Conservation (phyloP, 2,888 invertebrate species). For the Melanostoma mellinum region DNA sequence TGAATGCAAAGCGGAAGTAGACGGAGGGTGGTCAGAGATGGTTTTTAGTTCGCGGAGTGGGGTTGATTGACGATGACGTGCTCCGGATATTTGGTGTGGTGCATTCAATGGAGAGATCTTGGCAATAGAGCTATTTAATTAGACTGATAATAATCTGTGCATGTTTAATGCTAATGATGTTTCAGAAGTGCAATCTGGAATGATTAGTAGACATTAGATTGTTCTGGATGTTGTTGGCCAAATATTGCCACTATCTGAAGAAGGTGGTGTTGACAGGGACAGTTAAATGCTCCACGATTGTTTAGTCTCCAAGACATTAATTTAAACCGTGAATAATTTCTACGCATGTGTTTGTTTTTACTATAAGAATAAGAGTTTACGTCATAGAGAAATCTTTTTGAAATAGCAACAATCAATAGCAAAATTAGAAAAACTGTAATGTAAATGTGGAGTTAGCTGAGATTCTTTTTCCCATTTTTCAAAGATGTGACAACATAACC, state of each 20-base stretch:
- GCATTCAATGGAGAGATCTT: slow-evolving; percentile 12
- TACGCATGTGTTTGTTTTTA: no score
- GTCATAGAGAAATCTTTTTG: no score
- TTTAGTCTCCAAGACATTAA: no score
- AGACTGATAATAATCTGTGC: slow-evolving; percentile 47
- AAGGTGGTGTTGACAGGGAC: slow-evolving; percentile 7
- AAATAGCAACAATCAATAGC: no score
- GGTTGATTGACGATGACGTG: slow-evolving; percentile 22
- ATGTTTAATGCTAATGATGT: slow-evolving; percentile 31
- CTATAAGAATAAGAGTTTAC: no score
- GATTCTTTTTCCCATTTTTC: no score
- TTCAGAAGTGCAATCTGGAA: slow-evolving; percentile 25
- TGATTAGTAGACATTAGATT: slow-evolving; percentile 30
- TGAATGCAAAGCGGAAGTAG: slow-evolving; percentile 2
- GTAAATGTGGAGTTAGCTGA: no score
- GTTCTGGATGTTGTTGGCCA: slow-evolving; percentile 34
- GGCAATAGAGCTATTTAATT: slow-evolving; percentile 52
- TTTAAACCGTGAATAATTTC: no score
- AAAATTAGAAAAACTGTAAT: no score
- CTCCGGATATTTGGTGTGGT: slow-evolving; percentile 20
- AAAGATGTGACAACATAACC: no score
- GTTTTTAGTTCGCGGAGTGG: slow-evolving; percentile 11
- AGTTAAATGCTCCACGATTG: not conserved
- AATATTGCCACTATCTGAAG: not conserved
- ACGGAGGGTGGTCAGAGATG: slow-evolving; percentile 34